Base-by-base conservation (phyloP, 2,888 invertebrate genomes). In the Herminia tarsipennalis region DNA sequence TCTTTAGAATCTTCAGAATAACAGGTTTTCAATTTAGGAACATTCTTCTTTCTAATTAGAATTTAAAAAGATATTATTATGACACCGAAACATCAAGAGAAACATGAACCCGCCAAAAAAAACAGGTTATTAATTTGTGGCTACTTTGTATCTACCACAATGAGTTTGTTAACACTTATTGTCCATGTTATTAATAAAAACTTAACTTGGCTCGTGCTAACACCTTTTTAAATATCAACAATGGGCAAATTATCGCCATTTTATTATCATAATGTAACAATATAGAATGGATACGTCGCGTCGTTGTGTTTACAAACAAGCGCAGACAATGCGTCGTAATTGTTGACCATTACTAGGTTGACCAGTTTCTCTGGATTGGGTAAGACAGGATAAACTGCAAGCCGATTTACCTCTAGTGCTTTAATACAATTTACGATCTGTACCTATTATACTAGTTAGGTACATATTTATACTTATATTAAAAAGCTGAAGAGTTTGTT, bases 211-310 rank as follows among this genome's bases (percentile, higher is more conserved):
- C 47, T 50, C 48, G 56, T 64, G 60, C 9, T 21, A 35, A 17
- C n/a, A 17, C 10, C 33, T 27, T 49, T 32, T 28, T 41, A 45
- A 16, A 24, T 4, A 4, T 21, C 9, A 46, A 50, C 37, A 28
- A 74, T 70, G 62, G 61, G 38, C 64, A 67, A 76, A 80, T 79
- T 76, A 77, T 50, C 39, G 43, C 56, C 58, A 68, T 73, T 79
- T 64, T 56, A 53, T 54, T 57, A 27, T 29, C 57, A 64, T 74
- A 73, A 73, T 17, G 24, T 13, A 33, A 13, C 10, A 25, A 27
- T 33, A 14, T 24, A 5, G 5, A 20, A 17, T 35, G 10, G 16
- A 35, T 24, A 9, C 16, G 13, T n/a, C n/a, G n/a, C n/a, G n/a
- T n/a, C n/a, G n/a, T 13, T 5, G 5, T 35, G 24, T 35, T 16